These are phyloP conservation scores for Aptenodytes forsteri DNA, from an alignment of 2,113 vertebrate genomes.

Conservation along the genomic window DNA sequence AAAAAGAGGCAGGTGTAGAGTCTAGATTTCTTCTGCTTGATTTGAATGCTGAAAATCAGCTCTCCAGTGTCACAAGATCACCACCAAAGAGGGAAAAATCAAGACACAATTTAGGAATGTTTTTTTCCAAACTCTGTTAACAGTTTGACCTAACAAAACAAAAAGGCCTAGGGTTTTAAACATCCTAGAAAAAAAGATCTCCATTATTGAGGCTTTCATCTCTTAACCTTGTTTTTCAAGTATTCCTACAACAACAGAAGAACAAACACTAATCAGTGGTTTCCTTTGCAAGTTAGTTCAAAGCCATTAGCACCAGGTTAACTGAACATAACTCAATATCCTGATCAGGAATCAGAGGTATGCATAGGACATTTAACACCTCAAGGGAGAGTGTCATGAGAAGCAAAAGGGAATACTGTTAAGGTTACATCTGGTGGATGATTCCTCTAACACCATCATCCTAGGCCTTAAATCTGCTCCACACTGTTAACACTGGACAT, in stretches of 20 bases:
- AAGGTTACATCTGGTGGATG: not conserved
- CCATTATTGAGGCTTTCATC: not conserved
- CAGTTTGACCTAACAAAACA: not conserved
- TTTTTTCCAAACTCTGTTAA: not conserved
- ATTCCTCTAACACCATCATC: not conserved
- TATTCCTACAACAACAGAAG: not conserved
- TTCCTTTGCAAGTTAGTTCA: not conserved
- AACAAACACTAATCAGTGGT: not conserved
- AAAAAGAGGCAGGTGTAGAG: not conserved
- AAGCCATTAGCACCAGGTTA: not conserved
- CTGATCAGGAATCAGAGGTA: not conserved
- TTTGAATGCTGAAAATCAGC: not conserved
- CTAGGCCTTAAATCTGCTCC: not conserved
- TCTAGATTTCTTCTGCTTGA: not conserved
- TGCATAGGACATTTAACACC: not conserved
- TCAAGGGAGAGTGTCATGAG: not conserved
- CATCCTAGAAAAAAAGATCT: not conserved
- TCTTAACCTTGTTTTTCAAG: not conserved
- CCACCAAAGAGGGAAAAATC: not conserved
- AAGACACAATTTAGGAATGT: not conserved
- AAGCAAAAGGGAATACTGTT: not conserved
- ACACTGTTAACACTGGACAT: not conserved
- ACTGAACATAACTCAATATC: not conserved
- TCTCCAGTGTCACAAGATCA: not conserved
- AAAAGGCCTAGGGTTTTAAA: not conserved